Evolutionary conservation across 2,888 invertebrate genomes (phyloP).

Genomic region (Mactromeris polynyma): DNA sequence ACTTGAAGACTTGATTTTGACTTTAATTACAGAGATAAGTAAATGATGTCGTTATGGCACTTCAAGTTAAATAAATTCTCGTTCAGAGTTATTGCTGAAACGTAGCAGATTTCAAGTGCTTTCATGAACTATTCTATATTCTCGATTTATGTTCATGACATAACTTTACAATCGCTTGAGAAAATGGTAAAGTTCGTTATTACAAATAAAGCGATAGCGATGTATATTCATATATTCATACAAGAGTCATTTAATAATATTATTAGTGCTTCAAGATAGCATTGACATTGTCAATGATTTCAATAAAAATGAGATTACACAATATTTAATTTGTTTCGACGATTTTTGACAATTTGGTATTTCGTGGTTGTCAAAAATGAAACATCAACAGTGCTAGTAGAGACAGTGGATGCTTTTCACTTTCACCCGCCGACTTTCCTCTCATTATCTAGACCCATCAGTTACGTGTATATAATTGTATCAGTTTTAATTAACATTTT

Average conservation of each 20-base stretch:
- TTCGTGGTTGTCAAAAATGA: neutral
- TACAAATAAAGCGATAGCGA: neutral
- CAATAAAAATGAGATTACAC: neutral
- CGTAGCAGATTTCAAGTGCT: constrained; percentile 45
- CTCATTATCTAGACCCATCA: too few species aligned
- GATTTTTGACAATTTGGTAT: neutral
- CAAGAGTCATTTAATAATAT: constrained; percentile 14
- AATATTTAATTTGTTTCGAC: neutral
- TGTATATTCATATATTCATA: neutral
- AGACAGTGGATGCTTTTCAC: too few species aligned
- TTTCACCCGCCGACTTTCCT: too few species aligned
- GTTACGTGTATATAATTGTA: too few species aligned
- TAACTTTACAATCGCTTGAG: constrained; percentile 35
- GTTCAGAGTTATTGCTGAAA: constrained; percentile 56
- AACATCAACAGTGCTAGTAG: too few species aligned
- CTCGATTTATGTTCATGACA: constrained; percentile 29
- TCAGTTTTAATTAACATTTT: too few species aligned
- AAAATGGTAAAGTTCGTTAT: constrained; percentile 22
- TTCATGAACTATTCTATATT: neutral
- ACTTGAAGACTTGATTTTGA: constrained; percentile 47
- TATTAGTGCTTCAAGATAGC: neutral
- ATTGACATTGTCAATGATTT: neutral
- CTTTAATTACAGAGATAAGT: constrained; percentile 67
- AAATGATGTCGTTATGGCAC: constrained; percentile 40
- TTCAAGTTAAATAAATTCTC: constrained; percentile 59